Base-by-base conservation (phyloP, 2,797 vertebrate genomes). In the Varecia variegata region DNA sequence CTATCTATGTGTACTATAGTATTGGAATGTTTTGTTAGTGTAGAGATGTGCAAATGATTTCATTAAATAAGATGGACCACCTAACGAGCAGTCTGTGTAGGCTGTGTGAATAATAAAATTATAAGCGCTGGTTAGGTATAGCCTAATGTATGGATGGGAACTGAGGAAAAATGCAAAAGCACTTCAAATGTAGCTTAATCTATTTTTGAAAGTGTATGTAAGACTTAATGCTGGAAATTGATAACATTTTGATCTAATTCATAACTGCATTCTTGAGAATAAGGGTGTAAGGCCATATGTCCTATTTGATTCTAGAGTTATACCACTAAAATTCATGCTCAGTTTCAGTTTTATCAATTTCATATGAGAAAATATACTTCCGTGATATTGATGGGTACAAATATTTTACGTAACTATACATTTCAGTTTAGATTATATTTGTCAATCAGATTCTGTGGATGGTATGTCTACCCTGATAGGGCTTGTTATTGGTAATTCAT, bases 351-450 rank as follows among this genome's bases (percentile, higher is more conserved):
- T 56, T 86, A 65, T 83, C 13, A 62, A 9, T 74, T 94, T 93
- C 83, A 21, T 56, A 23, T 77, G 87, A 92, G 79, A 76, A 88
- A 85, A 74, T 67, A 21, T 17, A 45, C 2, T 25, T 77, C 54
- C 25, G 10, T 50, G 23, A 10, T 71, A 58, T n/a, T 74, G 25
- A 88, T 54, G 71, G 50, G n/a, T 47, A 60, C 71, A 81, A 43
- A 62, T 25, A 68, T 67, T 71, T 95, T 56, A 84, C 47, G 2
- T 68, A 76, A 32, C 7, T 65, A 0, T 90, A 65, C 27, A 38
- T 88, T 94, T 93, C n/a, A 70, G 45, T 93, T 84, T 68, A 77
- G 56, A 82, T 90, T 71, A 4, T 4, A 52, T 83, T 92, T 60
- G 20, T 77, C 15, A 67, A 0, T 81, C 77, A 62, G 50, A 56